Conservation (phyloP, 2,797 vertebrate species). For the Chromis chromis region DNA sequence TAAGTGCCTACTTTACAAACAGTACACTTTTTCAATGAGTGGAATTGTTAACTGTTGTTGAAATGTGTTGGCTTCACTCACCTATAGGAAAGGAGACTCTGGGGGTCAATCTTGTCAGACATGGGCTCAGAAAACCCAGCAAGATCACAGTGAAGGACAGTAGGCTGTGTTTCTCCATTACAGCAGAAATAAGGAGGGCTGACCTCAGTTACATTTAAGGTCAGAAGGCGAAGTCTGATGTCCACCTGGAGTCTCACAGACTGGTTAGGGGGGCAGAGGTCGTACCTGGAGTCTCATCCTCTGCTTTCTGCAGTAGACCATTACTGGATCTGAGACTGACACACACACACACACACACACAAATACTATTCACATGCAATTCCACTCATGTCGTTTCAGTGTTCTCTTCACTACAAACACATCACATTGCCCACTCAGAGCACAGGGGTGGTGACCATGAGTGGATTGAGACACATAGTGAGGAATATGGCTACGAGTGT, state of each 20-base stretch:
- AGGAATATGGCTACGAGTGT: too few relatives aligned
- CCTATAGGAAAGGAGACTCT: slow-evolving; percentile 80
- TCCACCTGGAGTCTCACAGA: slow-evolving; percentile 31
- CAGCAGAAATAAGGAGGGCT: slow-evolving; percentile 9
- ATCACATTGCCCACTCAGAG: too few relatives aligned
- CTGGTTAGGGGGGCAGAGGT: slow-evolving; percentile 10
- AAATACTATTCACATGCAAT: not conserved
- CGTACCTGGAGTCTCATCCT: slow-evolving; percentile 53
- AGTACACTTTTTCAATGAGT: too few relatives aligned
- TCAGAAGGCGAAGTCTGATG: slow-evolving; percentile 6
- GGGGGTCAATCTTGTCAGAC: slow-evolving; percentile 60
- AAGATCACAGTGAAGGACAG: slow-evolving; percentile 54
- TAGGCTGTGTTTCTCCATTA: slow-evolving; percentile 62
- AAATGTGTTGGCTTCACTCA: slow-evolving; percentile 56
- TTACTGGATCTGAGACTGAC: slow-evolving; percentile 9
- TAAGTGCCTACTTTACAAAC: too few relatives aligned
- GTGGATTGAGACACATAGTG: too few relatives aligned
- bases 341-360: not conserved
- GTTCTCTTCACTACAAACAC: too few relatives aligned
- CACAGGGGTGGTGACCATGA: too few relatives aligned
- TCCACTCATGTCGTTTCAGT: too few relatives aligned
- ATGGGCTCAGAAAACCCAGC: slow-evolving; percentile 53
- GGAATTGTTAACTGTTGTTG: too few relatives aligned
- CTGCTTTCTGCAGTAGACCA: slow-evolving; percentile 30
- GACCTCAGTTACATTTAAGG: slow-evolving; percentile 16